Base-by-base conservation (phyloP, 2,113 vertebrate species). In the Anolis sagrei region DNA sequence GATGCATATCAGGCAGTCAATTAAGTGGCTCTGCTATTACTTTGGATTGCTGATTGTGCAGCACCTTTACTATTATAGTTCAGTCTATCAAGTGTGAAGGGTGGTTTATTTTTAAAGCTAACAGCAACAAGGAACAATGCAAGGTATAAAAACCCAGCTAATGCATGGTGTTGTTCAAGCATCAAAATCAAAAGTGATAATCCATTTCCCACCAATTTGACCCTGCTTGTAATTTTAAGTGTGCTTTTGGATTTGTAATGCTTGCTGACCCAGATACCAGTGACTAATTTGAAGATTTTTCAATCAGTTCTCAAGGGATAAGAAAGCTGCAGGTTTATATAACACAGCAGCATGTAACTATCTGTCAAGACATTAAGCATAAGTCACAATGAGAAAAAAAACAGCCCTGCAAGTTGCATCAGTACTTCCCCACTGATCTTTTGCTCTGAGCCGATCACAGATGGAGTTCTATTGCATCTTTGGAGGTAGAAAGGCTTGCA, bases 401-500 rank as follows among this genome's bases (percentile, higher is more conserved):
- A 64, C 8, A n/a, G 14, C 5, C 48, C 14, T 62, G 25, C 34
- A 19, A 76, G 25, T 32, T 36, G 5, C 0, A 36, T 23, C 36
- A 80, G 29, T 29, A 19, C 48, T 49, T 39, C 39, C 36, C 58
- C 44, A 39, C 58, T 29, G 34, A 64, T 34, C 36, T 1, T 0
- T 7, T 70, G 79, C 1, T 16, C 49, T 39, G n/a, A 16, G 14
- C 27, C 2, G 0, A 9, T 2, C 49, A 0, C 1, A 36, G 36
- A 2, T 13, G 25, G 39, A 19, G n/a, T 1, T 0, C 2, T 74
- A 32, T 77, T 29, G 32, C 36, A 7, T 77, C 27, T 23, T 32
- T 62, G 25, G 51, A n/a, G 44, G 1, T 1, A 29, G 34, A 14
- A 1, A 0, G 0, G 2, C 49, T 32, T 2, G 27, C 19, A 0